These are phyloP conservation scores for Capitulum mitella DNA, from an alignment of 2,888 invertebrate species.

Conservation along the genomic window DNA sequence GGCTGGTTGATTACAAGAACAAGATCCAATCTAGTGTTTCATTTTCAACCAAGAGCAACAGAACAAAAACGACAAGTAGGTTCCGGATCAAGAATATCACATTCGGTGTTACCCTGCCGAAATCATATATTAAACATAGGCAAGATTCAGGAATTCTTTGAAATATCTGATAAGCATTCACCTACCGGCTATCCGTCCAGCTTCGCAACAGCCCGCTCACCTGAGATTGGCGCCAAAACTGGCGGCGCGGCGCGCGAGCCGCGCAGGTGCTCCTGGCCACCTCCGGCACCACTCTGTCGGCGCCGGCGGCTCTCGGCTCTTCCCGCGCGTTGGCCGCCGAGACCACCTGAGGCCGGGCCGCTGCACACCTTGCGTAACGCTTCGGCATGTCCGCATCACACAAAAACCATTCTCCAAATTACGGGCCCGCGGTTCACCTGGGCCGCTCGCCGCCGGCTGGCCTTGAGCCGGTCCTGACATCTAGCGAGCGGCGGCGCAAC, in stretches of 20 bases:
- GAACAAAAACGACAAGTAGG: too few relatives aligned
- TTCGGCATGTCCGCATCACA: conserved; percentile 20
- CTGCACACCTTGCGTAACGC: conserved; percentile 14
- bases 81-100: too few relatives aligned
- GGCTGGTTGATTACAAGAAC: too few relatives aligned
- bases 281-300: neutral
- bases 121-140: too few relatives aligned
- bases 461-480: neutral
- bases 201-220: neutral
- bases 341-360: neutral
- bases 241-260: neutral
- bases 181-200: neutral
- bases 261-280: neutral
- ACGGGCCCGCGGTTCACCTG: conserved; percentile 11
- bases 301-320: neutral
- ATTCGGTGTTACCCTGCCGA: too few relatives aligned
- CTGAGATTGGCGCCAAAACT: conserved; percentile 1
- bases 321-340: neutral
- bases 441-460: conserved; percentile 2
- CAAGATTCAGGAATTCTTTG: too few relatives aligned
- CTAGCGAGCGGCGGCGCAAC: neutral
- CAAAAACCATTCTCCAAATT: conserved; percentile 23
- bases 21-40: too few relatives aligned
- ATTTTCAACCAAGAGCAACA: too few relatives aligned
- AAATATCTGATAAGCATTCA: too few relatives aligned